A percentile compares a stretch with the other conserved stretches of the same genome.
Evolutionary conservation across 2,888 invertebrate species (phyloP).

Genomic region (Epinotia ramella): DNA sequence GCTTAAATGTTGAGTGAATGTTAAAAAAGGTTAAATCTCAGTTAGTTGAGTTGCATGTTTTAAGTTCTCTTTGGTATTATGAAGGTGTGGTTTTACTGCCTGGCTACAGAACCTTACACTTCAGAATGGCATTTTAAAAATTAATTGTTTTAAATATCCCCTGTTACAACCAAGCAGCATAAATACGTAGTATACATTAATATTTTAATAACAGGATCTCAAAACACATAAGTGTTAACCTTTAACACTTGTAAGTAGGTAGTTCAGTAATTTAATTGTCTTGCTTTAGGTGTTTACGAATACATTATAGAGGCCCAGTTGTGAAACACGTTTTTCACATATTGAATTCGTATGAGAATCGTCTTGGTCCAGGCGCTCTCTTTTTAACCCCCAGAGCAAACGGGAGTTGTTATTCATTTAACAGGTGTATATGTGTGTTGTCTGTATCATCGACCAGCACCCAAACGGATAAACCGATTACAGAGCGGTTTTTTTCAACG

Average conservation of each 20-base stretch:
- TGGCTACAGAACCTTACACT: not conserved
- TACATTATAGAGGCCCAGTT: slow-evolving; percentile 1
- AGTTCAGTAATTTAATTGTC: slow-evolving; percentile 9
- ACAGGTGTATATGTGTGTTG: too few species aligned
- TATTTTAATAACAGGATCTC: slow-evolving; percentile 35
- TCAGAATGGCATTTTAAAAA: not conserved
- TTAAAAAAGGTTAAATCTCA: too few species aligned
- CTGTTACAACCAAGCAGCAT: not conserved
- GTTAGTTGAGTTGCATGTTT: too few species aligned
- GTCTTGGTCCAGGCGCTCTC: not conserved
- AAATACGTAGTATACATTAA: slow-evolving; percentile 10
- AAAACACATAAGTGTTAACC: slow-evolving; percentile 13
- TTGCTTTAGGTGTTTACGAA: slow-evolving; percentile 11
- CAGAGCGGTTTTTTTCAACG: too few species aligned
- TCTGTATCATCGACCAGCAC: too few species aligned
- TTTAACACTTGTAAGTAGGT: slow-evolving; percentile 22
- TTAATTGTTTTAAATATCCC: not conserved
- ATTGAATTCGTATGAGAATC: not conserved
- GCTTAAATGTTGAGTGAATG: too few species aligned
- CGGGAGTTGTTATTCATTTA: too few species aligned
- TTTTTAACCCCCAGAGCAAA: too few species aligned
- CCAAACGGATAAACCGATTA: too few species aligned
- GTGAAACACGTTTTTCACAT: not conserved
- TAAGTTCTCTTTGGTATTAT: too few species aligned
- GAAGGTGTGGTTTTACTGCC: not conserved